These are phyloP conservation scores for Potamarius usumacintae DNA, from an alignment of 2,113 vertebrate species.

Conservation along the genomic window DNA sequence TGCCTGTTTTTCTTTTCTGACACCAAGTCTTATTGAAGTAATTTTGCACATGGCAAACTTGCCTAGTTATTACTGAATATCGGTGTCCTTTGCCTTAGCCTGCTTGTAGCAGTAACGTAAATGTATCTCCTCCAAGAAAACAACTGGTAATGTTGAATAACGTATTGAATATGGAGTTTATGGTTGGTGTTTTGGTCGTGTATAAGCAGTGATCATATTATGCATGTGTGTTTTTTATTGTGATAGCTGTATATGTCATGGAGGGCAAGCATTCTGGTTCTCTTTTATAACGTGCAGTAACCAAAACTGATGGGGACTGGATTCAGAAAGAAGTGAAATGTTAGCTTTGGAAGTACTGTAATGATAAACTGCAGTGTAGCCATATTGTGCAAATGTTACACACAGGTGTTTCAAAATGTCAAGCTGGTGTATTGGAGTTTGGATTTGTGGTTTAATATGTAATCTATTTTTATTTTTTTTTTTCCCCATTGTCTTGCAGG, in stretches of 20 bases:
- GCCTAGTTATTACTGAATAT: background rate
- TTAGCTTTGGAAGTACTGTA: background rate
- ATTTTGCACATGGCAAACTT: background rate
- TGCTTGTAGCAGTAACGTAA: background rate
- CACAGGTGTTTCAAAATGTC: background rate
- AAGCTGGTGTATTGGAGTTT: background rate
- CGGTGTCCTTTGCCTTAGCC: background rate
- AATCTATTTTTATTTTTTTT: background rate
- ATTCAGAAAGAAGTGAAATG: background rate
- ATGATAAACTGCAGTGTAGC: background rate
- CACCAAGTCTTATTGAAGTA: background rate
- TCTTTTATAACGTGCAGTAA: background rate
- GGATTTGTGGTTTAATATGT: slow-evolving; percentile 11
- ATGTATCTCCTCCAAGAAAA: background rate
- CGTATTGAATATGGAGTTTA: background rate
- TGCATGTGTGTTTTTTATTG: background rate
- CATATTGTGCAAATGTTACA: background rate
- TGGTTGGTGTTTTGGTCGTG: background rate
- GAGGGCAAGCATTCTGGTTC: background rate
- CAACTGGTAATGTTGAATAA: background rate
- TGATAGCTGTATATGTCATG: background rate
- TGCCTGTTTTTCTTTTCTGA: background rate
- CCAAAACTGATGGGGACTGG: background rate
- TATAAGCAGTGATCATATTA: background rate
- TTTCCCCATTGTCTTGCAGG: slow-evolving; percentile 30